Base-by-base conservation (phyloP, 2,888 invertebrate genomes). In the Ectemnius continuus region DNA sequence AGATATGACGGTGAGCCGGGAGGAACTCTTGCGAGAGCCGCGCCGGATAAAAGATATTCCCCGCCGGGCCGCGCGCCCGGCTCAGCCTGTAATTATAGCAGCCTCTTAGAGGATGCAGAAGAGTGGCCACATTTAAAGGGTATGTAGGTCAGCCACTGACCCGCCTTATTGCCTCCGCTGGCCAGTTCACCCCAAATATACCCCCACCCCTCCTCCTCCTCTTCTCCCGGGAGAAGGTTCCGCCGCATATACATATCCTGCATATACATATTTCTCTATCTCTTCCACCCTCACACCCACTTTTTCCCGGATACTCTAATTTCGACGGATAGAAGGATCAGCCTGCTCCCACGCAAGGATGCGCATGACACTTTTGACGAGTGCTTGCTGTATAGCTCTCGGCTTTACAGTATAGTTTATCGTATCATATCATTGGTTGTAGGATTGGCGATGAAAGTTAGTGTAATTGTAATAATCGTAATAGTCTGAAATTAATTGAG, bases 101-200 rank as follows among this genome's bases (percentile, higher is more conserved):
- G 60, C 61, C 63, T 78, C 65, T 76, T 74, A 48, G 61, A 73
- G 67, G 70, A 74, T 69, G 69, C 65, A 67, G 64, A 36, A 62
- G 52, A 59, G 60, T 46, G 67, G 56, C 26, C 64, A 67, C 67
- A 45, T 79, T 73, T 78, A 69, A 72, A 69, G 74, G 66, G 74
- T 76, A 86, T 85, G 71, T 86, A 80, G 85, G 85, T 85, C 86
- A 85, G 82, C 73, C 77, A 81, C 75, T 81, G 85, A 80, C 81
- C 82, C 74, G 73, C 74, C 76, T 82, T 80, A 80, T 80, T 75
- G 80, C 79, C 77, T 75, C 70, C 68, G 28, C 75, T 61, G 75
- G 81, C 67, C 68, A 47, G 61, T 76, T 79, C 73, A 65, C 70
- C 61, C 57, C 58, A 26, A 62, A 72, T 67, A 64, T 61, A 61